These are phyloP conservation scores for Ennomos fuscantarius DNA, from an alignment of 2,888 invertebrate species.

Conservation along the genomic window DNA sequence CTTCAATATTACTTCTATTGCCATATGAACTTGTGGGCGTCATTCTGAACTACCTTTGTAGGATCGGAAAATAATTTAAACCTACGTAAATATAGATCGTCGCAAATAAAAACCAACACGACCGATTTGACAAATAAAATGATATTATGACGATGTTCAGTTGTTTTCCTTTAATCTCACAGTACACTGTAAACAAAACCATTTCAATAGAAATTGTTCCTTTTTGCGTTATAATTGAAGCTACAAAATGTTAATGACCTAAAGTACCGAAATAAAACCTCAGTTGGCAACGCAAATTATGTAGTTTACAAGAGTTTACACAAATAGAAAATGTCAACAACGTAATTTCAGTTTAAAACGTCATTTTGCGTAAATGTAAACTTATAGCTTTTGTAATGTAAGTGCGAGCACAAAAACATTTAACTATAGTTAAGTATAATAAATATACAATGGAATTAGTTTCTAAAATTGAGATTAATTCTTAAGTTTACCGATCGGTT, in stretches of 20 bases:
- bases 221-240: not conserved
- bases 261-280: conserved; percentile 23
- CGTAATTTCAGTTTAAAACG: conserved; percentile 31
- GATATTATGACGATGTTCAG: no score
- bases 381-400: conserved; percentile 17
- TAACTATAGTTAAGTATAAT: conserved; percentile 1
- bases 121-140: no score
- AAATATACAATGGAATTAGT: no score
- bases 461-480: no score
- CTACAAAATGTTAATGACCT: conserved; percentile 7
- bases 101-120: no score
- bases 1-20: conserved; percentile 21
- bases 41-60: no score
- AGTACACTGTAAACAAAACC: no score
- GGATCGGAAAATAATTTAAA: no score
- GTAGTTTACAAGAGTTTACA: conserved; percentile 28
- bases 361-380: conserved; percentile 22
- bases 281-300: conserved; percentile 23
- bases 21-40: no score
- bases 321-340: conserved; percentile 35
- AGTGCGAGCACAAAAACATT: conserved; percentile 11
- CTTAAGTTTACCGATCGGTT: no score
- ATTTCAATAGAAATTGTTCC: conserved; percentile 5
- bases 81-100: no score
- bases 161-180: no score